Base-by-base conservation (phyloP, 2,113 vertebrate genomes). In the Sterrhoptilus dennistouni region DNA sequence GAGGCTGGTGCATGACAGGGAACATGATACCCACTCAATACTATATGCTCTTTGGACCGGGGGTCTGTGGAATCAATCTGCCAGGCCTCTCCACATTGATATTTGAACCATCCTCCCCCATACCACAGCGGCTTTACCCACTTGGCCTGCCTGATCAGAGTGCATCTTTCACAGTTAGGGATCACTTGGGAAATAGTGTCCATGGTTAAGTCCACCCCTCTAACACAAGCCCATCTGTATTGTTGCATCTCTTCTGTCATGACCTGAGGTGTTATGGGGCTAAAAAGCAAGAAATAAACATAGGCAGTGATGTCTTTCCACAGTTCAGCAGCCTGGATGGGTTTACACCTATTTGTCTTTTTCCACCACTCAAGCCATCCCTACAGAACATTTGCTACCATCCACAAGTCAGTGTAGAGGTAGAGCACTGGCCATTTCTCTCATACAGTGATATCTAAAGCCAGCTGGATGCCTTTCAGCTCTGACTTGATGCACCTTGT, bases 11-110 rank as follows among this genome's bases (percentile, higher is more conserved):
- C 31, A 33, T 25, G 33, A 36, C 33, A 27, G 21, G 9, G 8
- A 53, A 14, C 4, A 13, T 13, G 16, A 44, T 36, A 33, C 2
- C 10, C 27, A 25, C 4, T 24, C 12, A 44, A 24, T 16, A 70
- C 13, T 0, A 0, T 0, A 0, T 10, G 15, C 25, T 53, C 14
- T 61, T 25, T 29, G 31, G 27, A 18, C 33, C 38, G 36, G 11
- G 5, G 10, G 5, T 31, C 56, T 21, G 7, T 27, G 33, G 57
- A 63, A 83, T 27, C 1, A 0, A 36, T 11, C 38, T 36, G 17
- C 22, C 57, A 83, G 38, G 7, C 8, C 22, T 45, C 31, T 10
- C 21, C 38, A 31, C 12, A 21, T 42, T 61, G 35, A 12, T 60
- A 52, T 35, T 71, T 60, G 17, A 18, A 10, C 21, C 13, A 44